Evolutionary conservation across 1,140 invertebrate genomes (phyloP), one percentile per base, ranked within the genome.

Genomic region (Bombus soroeensis): DNA sequence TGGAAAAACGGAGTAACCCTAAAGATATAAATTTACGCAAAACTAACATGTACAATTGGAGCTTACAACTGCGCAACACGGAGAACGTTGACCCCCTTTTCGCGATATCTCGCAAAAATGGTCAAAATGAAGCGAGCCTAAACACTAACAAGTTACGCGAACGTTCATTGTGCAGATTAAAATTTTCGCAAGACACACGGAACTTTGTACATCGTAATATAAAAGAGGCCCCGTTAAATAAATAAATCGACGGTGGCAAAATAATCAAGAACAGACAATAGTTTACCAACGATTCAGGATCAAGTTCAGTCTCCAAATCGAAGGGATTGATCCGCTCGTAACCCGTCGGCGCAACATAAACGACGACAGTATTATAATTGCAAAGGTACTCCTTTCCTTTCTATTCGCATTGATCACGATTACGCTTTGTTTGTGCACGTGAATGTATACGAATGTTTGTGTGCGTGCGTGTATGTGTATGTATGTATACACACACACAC

Each of bases 221-320:
- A 47, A 79, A 84, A 79, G 41, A 47, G 41, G 47, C 32, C 28
- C 8, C 10, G 32, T 86, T 83, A 72, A 76, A 72, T 83, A 83
- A 87, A 77, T 72, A 72, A 83, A 86, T 22, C 53, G 32, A 68
- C 53, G 66, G 53, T 41, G 25, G 73, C 28, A 68, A 83, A 83
- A 76, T 12, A 79, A 64, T 78, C 70, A 81, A 87, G 53, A n/a
- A 83, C 62, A 78, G 41, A 81, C 71, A 62, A 81, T 59, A 86
- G 59, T 28, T 89, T 68, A 81, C 81, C 71, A 83, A 83, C 75
- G 68, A 66, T 74, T 83, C 41, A 64, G 66, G 70, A 71, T 83
- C 32, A 66, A 74, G 28, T 68, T 84, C 81, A 76, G 74, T 86
- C 79, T 87, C 82, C 70, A 82, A 68, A 85, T 78, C 62, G 76